Percentiles rank a stretch among this genome's conserved stretches.
phyloP scores from a whole-genome alignment of 2,113 vertebrate genomes.

The Octodon degus region DNA sequence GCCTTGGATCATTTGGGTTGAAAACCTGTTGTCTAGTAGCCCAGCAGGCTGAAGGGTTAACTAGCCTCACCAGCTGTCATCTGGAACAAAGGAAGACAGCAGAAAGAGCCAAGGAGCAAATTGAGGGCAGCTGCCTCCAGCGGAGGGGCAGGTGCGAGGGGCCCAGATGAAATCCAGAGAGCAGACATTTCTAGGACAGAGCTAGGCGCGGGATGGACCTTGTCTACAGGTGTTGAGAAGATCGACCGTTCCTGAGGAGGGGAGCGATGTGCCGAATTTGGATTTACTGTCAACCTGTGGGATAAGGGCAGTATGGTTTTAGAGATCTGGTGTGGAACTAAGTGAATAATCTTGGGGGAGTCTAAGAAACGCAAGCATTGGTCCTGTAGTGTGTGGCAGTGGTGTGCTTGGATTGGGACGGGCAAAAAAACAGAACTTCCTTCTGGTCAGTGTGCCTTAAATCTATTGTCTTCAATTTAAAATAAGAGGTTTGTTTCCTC shows the following conservation, averaged over 20 bases:
- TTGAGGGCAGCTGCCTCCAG: neutral
- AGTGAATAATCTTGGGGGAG: neutral
- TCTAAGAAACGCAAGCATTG: neutral
- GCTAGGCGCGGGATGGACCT: neutral
- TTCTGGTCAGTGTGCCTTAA: neutral
- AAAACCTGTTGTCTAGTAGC: neutral
- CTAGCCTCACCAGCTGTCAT: neutral
- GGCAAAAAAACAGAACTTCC: neutral
- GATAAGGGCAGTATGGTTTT: neutral
- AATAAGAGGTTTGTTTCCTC: neutral
- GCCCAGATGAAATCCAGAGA: neutral
- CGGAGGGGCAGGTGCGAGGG: neutral
- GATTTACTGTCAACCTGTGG: neutral
- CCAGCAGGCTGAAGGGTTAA: neutral
- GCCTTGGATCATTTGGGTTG: neutral
- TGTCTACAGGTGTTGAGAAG: neutral
- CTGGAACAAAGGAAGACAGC: neutral
- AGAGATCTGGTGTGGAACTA: neutral
- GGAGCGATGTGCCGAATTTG: neutral
- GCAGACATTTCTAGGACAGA: neutral
- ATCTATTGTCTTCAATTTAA: neutral
- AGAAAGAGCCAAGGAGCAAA: neutral
- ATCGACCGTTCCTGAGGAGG: neutral
- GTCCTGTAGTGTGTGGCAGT: neutral
- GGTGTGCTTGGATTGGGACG: neutral